Conservation (phyloP, 2,797 vertebrate species). For the Okamejei kenojei region DNA sequence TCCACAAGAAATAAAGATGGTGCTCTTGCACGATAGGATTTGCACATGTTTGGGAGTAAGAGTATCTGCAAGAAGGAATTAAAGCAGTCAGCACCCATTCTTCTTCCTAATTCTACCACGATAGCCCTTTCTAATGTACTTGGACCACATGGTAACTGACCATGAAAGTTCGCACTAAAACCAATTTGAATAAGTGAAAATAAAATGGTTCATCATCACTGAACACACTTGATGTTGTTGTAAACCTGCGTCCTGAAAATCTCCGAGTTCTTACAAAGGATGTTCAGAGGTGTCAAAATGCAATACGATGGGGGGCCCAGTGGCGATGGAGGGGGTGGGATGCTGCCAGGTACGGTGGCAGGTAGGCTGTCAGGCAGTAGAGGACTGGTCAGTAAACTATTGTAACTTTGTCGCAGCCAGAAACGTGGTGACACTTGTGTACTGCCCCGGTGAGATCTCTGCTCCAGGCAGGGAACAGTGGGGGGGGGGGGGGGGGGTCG, state of each 20-base stretch:
- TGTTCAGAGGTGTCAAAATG: background rate
- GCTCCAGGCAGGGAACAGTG: too few species aligned
- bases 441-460: too few species aligned
- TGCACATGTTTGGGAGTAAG: conserved; percentile 53
- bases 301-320: background rate
- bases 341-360: too few species aligned
- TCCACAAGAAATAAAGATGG: conserved; percentile 65
- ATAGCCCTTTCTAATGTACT: background rate
- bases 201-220: too few species aligned
- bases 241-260: background rate
- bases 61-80: conserved; percentile 53
- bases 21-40: conserved; percentile 56
- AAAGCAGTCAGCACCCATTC: too few species aligned
- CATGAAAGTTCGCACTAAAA: background rate
- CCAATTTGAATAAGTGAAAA: background rate
- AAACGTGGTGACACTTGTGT: too few species aligned
- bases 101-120: background rate
- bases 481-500: too few species aligned
- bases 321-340: too few species aligned
- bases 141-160: background rate
- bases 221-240: background rate
- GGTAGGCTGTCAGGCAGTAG: too few species aligned
- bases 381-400: too few species aligned
- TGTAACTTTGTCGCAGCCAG: too few species aligned
- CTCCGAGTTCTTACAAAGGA: background rate